phyloP scores from a whole-genome alignment of 2,888 invertebrate genomes.

The Tenodera sinensis region DNA sequence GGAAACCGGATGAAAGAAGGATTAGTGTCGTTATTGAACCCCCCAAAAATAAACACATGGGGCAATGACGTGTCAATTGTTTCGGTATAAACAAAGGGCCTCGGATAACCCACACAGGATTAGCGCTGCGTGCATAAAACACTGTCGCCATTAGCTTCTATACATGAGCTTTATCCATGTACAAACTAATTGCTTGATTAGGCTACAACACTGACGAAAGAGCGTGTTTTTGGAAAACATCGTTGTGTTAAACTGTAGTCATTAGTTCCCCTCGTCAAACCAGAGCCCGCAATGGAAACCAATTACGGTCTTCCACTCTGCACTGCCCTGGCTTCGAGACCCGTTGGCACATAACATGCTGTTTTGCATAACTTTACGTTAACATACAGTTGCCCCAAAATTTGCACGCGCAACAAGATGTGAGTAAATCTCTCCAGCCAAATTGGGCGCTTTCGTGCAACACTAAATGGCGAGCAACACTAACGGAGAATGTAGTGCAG shows the following conservation, averaged over 20 bases:
- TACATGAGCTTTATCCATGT: background rate
- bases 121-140: background rate
- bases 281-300: background rate
- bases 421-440: background rate
- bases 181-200: background rate
- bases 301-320: background rate
- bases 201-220: background rate
- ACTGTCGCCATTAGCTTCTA: background rate
- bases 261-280: background rate
- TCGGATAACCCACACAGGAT: background rate
- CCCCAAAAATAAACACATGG: background rate
- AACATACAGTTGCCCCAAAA: background rate
- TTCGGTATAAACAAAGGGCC: background rate
- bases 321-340: background rate
- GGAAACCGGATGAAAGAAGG: background rate
- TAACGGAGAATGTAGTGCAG: no score
- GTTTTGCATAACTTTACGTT: background rate
- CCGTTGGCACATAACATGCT: background rate
- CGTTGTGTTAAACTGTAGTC: background rate
- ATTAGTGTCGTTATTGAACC: background rate
- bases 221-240: background rate
- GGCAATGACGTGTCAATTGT: background rate
- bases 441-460: background rate
- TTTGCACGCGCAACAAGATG: background rate
- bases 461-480: background rate